Evolutionary conservation across 2,113 vertebrate species (phyloP), one percentile per base, ranked within the genome.

Genomic region (Pedionomus torquatus): DNA sequence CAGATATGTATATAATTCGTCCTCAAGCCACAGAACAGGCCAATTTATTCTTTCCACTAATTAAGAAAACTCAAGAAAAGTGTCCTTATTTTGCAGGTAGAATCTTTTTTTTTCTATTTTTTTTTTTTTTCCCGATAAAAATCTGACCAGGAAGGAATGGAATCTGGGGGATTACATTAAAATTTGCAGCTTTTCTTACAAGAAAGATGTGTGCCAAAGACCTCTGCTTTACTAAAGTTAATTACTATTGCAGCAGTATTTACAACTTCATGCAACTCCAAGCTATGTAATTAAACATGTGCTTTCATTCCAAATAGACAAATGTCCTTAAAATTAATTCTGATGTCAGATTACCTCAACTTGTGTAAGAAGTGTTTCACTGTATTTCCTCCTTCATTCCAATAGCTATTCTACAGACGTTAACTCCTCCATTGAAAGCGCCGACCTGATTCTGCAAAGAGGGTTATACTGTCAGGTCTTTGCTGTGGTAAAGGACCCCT

Each of bases 81-180:
- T 7, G 60, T 33, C 5, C 0, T 2, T 35, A 35, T 80, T 89
- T 65, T 13, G 2, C 82, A 52, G 2, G 5, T 0, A 9, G 3
- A 5, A 24, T 16, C 66, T 10, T 23, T 46, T 19, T n/a, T 64
- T 35, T 52, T 49, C 30, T 64, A 35, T 52, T 49, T 39, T 19
- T 64, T 54, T 43, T 41, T 41, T 41, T 41, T 41, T 41, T 41
- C 13, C 13, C 41, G 41, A 41, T 41, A 37, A 19, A 26, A 61
- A 86, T 74, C 7, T 23, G 41, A 41, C 14, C 2, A 57, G 49
- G 9, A 66, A 69, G 8, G 18, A 92, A 74, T 4, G 8, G 5
- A 64, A n/a, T 23, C 7, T 3, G 37, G 52, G 7, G 2, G 17
- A 37, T 28, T 57, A 39, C 5, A 31, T 18, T 13, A 44, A 72